phyloP scores from a whole-genome alignment of 2,888 invertebrate genomes.

The Euplexia lucipara region DNA sequence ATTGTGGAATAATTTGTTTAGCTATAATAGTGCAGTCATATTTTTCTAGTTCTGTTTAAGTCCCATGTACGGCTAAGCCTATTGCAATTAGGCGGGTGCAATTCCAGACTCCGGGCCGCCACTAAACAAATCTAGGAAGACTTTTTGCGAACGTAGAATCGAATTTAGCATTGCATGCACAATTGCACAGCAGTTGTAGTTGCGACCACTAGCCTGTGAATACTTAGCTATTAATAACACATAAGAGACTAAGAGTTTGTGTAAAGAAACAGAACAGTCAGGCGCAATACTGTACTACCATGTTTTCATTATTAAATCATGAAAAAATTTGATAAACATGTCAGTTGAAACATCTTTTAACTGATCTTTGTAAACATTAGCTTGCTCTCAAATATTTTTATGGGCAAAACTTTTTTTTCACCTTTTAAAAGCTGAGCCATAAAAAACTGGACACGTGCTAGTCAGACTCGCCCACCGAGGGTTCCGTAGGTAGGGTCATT shows the following conservation, averaged over 20 bases:
- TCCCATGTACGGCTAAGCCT: too few relatives aligned
- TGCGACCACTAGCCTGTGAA: background rate
- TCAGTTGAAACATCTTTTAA: background rate
- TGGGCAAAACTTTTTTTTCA: background rate
- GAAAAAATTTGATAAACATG: background rate
- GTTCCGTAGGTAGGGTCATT: too few relatives aligned
- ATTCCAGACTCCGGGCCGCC: too few relatives aligned
- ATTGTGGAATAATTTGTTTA: too few relatives aligned
- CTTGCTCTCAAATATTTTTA: background rate
- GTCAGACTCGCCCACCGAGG: background rate
- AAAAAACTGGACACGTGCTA: too few relatives aligned
- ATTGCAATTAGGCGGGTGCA: too few relatives aligned
- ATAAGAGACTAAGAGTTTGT: background rate
- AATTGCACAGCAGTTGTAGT: too few relatives aligned
- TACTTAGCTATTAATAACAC: background rate
- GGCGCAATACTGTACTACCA: background rate
- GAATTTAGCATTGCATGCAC: too few relatives aligned
- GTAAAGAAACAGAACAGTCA: background rate
- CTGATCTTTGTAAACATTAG: background rate
- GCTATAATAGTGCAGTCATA: too few relatives aligned
- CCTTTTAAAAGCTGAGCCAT: background rate
- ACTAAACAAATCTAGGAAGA: too few relatives aligned
- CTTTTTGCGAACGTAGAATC: too few relatives aligned
- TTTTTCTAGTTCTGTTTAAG: too few relatives aligned
- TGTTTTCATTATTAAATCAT: slow-evolving; percentile 6